phyloP scores from a whole-genome alignment of 2,888 invertebrate species.

The Noctua janthina region DNA sequence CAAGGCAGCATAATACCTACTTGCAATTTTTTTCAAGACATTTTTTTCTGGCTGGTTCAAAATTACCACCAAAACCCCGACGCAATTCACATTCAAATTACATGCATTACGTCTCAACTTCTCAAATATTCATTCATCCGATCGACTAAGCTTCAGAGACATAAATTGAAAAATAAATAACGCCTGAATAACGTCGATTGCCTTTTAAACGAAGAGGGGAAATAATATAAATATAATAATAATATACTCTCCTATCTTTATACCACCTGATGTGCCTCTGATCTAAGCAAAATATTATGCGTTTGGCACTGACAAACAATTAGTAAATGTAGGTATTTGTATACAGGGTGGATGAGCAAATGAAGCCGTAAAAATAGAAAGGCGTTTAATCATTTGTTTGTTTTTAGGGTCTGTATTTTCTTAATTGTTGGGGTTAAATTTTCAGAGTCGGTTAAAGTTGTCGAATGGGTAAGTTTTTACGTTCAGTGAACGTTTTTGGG shows the following conservation, averaged over 20 bases:
- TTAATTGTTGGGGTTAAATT: neutral
- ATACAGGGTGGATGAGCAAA: constrained; percentile 36
- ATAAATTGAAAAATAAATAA: constrained; percentile 62
- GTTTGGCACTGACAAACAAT: constrained; percentile 77
- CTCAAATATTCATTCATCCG: constrained; percentile 27
- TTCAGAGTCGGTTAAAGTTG: neutral
- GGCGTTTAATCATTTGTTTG: neutral
- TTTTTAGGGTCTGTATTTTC: neutral
- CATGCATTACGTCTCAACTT: constrained; percentile 3
- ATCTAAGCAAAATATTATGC: constrained; percentile 77
- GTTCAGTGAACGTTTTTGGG: neutral
- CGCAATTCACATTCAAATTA: neutral
- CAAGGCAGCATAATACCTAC: neutral
- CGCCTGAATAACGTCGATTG: constrained; percentile 62
- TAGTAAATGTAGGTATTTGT: constrained; percentile 66
- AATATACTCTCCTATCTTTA: constrained; percentile 70
- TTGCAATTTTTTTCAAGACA: neutral
- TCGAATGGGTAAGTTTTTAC: neutral
- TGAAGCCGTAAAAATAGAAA: constrained; percentile 11
- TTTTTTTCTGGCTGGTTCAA: neutral
- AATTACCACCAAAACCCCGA: neutral
- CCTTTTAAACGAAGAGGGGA: constrained; percentile 65
- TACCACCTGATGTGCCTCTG: constrained; percentile 81
- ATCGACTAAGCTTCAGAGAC: constrained; percentile 22
- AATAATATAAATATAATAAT: constrained; percentile 61